Evolutionary conservation across 2,113 vertebrate genomes (phyloP).

Genomic region (Nyctereutes procyonoides): DNA sequence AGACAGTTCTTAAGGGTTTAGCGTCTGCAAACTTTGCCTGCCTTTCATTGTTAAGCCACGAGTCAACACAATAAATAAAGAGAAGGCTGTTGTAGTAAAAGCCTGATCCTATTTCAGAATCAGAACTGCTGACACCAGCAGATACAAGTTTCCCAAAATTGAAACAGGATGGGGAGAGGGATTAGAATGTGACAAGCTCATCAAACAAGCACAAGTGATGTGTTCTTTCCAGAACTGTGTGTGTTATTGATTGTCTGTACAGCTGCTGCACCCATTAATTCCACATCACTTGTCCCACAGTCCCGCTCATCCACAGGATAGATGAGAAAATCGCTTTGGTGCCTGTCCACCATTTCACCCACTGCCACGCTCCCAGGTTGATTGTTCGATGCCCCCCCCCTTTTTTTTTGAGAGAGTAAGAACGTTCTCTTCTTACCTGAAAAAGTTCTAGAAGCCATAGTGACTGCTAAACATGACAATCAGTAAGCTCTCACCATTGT

Average conservation of each 20-base stretch:
- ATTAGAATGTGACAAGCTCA: conserved; percentile 98
- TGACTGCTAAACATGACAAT: conserved; percentile 90
- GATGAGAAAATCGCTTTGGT: conserved; percentile 92
- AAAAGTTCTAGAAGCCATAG: conserved; percentile 89
- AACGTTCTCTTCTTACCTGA: conserved; percentile 77
- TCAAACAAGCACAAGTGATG: conserved; percentile 96
- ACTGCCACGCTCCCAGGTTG: conserved; percentile 82
- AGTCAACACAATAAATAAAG: conserved; percentile 90
- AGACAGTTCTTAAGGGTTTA: conserved; percentile 89
- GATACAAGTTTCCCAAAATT: conserved; percentile 94
- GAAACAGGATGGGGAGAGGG: conserved; percentile 92
- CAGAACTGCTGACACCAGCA: conserved; percentile 96
- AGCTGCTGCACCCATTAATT: conserved; percentile 89
- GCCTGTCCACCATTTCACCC: conserved; percentile 85
- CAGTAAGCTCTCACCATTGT: conserved; percentile 91
- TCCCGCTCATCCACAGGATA: conserved; percentile 87
- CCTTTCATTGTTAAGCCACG: conserved; percentile 87
- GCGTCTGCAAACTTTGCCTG: conserved; percentile 87
- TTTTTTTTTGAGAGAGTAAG: conserved; percentile 71
- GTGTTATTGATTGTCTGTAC: conserved; percentile 90
- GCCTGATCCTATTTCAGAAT: conserved; percentile 93
- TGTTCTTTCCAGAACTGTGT: conserved; percentile 97
- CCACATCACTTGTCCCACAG: conserved; percentile 89
- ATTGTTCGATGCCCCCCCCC: conserved; percentile 85
- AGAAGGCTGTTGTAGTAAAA: conserved; percentile 88